phyloP scores from a whole-genome alignment of 1,140 invertebrate genomes.

The Cotesia typhae region DNA sequence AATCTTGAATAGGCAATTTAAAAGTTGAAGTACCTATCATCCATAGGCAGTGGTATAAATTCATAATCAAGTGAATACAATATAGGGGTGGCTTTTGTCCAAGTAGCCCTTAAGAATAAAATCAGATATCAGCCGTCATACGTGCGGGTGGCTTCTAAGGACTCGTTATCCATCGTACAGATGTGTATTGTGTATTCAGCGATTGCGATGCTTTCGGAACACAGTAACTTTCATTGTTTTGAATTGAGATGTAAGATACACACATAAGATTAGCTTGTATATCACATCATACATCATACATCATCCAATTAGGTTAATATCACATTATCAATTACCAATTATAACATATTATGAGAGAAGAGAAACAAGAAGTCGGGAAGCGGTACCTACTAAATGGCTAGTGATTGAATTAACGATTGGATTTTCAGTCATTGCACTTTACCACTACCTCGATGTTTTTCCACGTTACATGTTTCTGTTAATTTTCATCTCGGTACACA shows the following conservation, averaged over 20 bases:
- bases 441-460: background rate
- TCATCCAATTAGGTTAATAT: too few species aligned
- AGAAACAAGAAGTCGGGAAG: slow-evolving; percentile 41
- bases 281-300: too few species aligned
- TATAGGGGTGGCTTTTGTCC: slow-evolving; percentile 32
- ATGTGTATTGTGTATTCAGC: slow-evolving; percentile 1
- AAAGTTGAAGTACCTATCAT: too few species aligned
- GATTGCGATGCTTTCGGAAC: background rate
- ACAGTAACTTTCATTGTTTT: too few species aligned
- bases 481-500: slow-evolving; percentile 8
- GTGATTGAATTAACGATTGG: slow-evolving; percentile 11
- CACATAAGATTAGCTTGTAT: too few species aligned
- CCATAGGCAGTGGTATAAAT: background rate
- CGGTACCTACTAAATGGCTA: slow-evolving; percentile 33
- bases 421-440: slow-evolving; percentile 8
- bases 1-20: too few species aligned
- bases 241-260: too few species aligned
- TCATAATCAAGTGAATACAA: slow-evolving; percentile 1
- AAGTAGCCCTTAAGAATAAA: slow-evolving; percentile 20
- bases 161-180: slow-evolving; percentile 27
- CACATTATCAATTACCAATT: too few species aligned
- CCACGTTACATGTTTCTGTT: background rate
- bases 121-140: slow-evolving; percentile 34
- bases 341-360: background rate
- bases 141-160: slow-evolving; percentile 45